These are phyloP conservation scores for Lucifuga dentata DNA, from an alignment of 2,113 vertebrate genomes.

Conservation along the genomic window DNA sequence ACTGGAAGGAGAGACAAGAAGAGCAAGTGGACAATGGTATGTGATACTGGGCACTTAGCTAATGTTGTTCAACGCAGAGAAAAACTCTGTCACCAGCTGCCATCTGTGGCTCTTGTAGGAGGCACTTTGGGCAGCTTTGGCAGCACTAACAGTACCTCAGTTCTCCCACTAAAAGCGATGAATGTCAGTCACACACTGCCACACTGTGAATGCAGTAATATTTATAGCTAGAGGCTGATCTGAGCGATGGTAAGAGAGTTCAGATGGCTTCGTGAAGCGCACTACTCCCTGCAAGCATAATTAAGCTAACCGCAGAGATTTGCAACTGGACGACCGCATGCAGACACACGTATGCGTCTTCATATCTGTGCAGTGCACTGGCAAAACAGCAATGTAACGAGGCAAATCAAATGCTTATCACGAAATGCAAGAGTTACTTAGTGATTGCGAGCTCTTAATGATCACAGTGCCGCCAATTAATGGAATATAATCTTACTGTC, in stretches of 20 bases:
- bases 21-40: background rate
- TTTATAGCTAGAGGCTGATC: constrained; percentile 10
- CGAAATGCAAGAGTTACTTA: constrained; percentile 68
- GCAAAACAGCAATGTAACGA: constrained; percentile 50
- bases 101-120: too few species aligned
- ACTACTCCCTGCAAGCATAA: constrained; percentile 37
- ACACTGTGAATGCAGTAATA: background rate
- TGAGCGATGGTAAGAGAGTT: constrained; percentile 4
- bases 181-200: background rate
- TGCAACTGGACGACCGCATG: constrained; percentile 11
- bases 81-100: background rate
- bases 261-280: constrained; percentile 16
- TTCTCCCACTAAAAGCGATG: constrained; percentile 2
- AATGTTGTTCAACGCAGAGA: background rate
- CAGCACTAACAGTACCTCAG: background rate
- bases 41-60: background rate
- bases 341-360: constrained; percentile 5
- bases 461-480: constrained; percentile 65
- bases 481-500: constrained; percentile 50
- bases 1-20: background rate
- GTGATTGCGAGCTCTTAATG: constrained; percentile 74
- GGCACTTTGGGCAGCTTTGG: background rate
- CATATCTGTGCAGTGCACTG: constrained; percentile 17
- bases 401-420: constrained; percentile 63
- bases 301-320: constrained; percentile 46